A percentile compares a stretch with the other conserved stretches of the same genome.
Conservation (phyloP, 2,797 vertebrate species). For the Gallirallus australis region DNA sequence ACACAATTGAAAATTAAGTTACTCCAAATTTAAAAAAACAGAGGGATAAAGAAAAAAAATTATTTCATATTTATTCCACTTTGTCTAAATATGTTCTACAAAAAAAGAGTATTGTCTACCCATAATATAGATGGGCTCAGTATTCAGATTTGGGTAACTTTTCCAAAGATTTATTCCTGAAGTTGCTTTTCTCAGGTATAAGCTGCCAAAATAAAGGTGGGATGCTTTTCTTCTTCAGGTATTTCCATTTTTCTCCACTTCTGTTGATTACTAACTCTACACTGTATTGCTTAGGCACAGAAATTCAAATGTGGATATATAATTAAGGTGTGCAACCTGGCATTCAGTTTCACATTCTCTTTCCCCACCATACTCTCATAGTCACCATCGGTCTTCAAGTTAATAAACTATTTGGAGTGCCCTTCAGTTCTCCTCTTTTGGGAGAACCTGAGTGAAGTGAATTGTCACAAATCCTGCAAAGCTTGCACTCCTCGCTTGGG, state of each 20-base stretch:
- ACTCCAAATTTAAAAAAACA: background rate
- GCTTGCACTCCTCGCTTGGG: background rate
- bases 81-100: background rate
- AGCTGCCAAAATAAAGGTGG: background rate
- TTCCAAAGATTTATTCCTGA: background rate
- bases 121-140: background rate
- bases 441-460: background rate
- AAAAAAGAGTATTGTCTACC: background rate
- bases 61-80: background rate
- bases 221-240: background rate
- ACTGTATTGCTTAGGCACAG: background rate
- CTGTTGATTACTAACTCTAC: background rate
- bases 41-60: background rate
- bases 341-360: background rate
- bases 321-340: background rate
- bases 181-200: background rate
- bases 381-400: background rate
- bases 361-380: background rate
- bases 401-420: background rate
- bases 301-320: background rate
- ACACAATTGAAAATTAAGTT: background rate
- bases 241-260: conserved; percentile 1
- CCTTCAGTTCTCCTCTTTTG: conserved; percentile 11
- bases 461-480: conserved; percentile 34
- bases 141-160: background rate